Base-by-base conservation (phyloP, 1,140 invertebrate genomes). In the Leptinotarsa texana region DNA sequence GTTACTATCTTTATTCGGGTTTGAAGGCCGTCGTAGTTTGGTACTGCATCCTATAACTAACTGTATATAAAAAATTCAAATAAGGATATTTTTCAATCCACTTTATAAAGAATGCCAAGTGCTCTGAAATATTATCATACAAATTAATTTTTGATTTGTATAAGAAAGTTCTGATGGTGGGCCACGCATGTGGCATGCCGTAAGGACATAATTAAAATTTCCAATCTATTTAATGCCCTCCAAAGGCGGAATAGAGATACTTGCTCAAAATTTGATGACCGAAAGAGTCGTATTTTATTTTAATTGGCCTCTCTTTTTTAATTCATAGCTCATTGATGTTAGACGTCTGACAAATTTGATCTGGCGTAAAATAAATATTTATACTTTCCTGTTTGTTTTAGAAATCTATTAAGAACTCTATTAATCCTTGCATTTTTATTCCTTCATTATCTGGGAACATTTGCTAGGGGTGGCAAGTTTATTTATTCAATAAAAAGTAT, bases 161-260 rank as follows among this genome's bases (percentile, higher is more conserved):
- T 5, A 17, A 57, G 51, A 17, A 57, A 57, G 51, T 57, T 57
- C 15, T 57, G n/a, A 42, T 42, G 33, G 33, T 42, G 51, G n/a
- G 15, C 51, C 13, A 57, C 51, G n/a, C 17, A 42, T 18, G n/a
- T 57, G 51, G 51, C 51, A 57, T 17, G 51, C 15, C 51, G n/a
- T 18, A n/a, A 57, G 51, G 51, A 57, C 51, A 57, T 57, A 57
- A 57, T 57, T 57, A 57, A 57, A 57, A 57, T 15, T 57, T 57
- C n/a, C n/a, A 57, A 57, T 57, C n/a, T 57, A 57, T 57, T 42
- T 17, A 57, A 57, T 57, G 51, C 51, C 33, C 51, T 57, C 51
- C 15, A 57, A 57, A 57, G 51, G 51, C 51, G 51, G 51, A 57
- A 57, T 57, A 57, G 51, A 57, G 51, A 18, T 18, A 57, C n/a